Evolutionary conservation across 2,797 vertebrate species (phyloP).

Genomic region (Hafferia zeledoni): DNA sequence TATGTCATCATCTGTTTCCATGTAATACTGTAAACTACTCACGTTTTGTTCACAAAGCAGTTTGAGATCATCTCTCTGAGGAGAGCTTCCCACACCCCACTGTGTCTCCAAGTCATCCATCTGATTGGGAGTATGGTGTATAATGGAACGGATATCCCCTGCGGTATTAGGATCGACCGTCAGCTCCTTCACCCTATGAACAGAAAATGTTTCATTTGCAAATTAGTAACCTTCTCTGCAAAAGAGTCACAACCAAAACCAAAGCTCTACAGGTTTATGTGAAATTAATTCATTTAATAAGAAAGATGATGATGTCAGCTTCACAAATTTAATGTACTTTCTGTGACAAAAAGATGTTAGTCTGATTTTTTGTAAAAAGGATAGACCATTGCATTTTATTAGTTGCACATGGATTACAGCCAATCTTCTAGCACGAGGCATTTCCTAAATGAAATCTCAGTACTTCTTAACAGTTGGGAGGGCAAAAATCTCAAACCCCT

Average conservation of each 20-base stretch:
- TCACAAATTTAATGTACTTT: slow-evolving; percentile 51
- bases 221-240: slow-evolving; percentile 10
- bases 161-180: slow-evolving; percentile 79
- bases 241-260: background rate
- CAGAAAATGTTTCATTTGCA: background rate
- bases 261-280: slow-evolving; percentile 16
- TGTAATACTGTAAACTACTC: slow-evolving; percentile 64
- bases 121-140: slow-evolving; percentile 85
- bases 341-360: background rate
- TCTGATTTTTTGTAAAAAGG: background rate
- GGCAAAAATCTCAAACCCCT: background rate
- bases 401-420: background rate
- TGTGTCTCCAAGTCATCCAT: slow-evolving; percentile 94
- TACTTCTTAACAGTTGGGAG: background rate
- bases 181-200: slow-evolving; percentile 89
- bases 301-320: slow-evolving; percentile 73
- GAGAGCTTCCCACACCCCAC: slow-evolving; percentile 95
- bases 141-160: slow-evolving; percentile 83
- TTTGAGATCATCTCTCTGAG: slow-evolving; percentile 95
- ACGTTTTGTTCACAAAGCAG: slow-evolving; percentile 98
- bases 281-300: slow-evolving; percentile 29
- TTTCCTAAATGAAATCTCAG: background rate
- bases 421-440: background rate
- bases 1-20: background rate
- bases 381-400: background rate